Evolutionary conservation across 1,140 invertebrate species (phyloP).

Genomic region (Reticulitermes speratus): DNA sequence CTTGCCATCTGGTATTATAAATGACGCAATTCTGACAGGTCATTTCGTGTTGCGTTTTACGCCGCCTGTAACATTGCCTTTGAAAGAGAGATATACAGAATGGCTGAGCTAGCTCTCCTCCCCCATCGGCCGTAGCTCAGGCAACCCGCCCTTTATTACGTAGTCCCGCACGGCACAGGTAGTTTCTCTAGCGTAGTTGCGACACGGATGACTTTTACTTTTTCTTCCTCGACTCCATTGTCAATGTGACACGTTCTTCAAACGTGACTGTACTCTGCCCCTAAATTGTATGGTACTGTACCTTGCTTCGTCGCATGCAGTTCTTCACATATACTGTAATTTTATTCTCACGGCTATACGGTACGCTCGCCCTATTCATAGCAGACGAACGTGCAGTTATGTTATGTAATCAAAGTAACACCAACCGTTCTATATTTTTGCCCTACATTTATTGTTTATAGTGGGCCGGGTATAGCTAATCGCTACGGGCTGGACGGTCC

Average conservation of each 20-base stretch:
- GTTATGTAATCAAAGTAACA: too few relatives aligned
- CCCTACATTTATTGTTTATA: too few relatives aligned
- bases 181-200: not conserved
- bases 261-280: not conserved
- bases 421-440: too few relatives aligned
- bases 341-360: not conserved
- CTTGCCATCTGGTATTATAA: not conserved
- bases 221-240: not conserved
- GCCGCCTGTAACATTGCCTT: not conserved
- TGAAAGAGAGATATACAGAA: not conserved
- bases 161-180: not conserved
- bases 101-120: not conserved
- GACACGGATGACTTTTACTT: not conserved
- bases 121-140: not conserved
- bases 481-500: too few relatives aligned
- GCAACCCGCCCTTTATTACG: conserved; percentile 3
- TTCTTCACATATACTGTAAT: not conserved
- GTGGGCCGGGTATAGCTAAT: too few relatives aligned
- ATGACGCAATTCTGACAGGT: not conserved
- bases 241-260: conserved; percentile 7
- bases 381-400: too few relatives aligned
- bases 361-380: too few relatives aligned
- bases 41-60: not conserved
- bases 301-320: not conserved
- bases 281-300: not conserved